A percentile compares a stretch with the other conserved stretches of the same genome.
phyloP scores from a whole-genome alignment of 2,888 invertebrate genomes.

The Erebia palarica region DNA sequence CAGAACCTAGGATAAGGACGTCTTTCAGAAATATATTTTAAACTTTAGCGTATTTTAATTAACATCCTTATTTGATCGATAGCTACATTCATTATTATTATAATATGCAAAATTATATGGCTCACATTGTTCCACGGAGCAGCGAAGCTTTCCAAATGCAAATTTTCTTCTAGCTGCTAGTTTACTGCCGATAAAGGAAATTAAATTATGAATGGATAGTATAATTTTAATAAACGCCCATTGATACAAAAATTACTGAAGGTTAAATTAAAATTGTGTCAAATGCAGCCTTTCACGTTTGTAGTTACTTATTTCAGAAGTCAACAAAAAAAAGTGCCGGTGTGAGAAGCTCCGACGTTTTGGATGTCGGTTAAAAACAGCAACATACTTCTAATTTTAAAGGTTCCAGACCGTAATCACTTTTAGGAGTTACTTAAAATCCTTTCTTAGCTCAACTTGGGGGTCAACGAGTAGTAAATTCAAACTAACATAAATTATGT shows the following conservation, averaged over 20 bases:
- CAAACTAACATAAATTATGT: too few species aligned
- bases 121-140: constrained; percentile 10
- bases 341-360: too few species aligned
- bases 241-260: constrained; percentile 1
- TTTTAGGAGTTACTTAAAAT: too few species aligned
- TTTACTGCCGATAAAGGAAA: constrained; percentile 29
- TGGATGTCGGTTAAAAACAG: too few species aligned
- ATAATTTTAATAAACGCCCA: constrained; percentile 18
- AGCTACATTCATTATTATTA: neutral
- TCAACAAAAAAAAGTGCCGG: too few species aligned
- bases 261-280: neutral
- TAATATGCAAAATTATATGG: neutral
- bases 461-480: too few species aligned
- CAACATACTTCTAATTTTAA: too few species aligned
- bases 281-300: neutral
- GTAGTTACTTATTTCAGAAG: too few species aligned
- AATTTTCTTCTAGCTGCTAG: constrained; percentile 29
- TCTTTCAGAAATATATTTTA: too few species aligned
- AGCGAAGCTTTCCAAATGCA: constrained; percentile 25
- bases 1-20: too few species aligned
- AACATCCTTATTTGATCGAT: constrained; percentile 3
- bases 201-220: constrained; percentile 20
- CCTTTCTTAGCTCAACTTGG: too few species aligned
- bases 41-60: constrained; percentile 1
- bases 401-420: too few species aligned